Conservation (phyloP, 1,140 invertebrate genomes). For the Oncopeltus fasciatus region DNA sequence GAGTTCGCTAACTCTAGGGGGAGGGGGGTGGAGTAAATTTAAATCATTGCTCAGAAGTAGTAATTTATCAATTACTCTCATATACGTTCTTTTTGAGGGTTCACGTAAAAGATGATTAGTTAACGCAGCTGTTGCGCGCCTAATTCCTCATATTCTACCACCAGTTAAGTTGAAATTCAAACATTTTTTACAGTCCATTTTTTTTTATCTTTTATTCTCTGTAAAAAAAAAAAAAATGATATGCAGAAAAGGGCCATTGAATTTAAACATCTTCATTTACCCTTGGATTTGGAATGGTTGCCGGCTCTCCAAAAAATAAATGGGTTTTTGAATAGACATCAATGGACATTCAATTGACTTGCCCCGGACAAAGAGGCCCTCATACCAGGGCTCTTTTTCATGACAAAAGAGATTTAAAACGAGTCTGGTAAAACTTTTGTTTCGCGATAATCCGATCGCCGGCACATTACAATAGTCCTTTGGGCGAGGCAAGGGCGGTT, state of each 20-base stretch:
- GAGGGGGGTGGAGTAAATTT: too few relatives aligned
- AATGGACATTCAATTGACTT: conserved; percentile 5
- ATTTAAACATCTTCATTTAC: conserved; percentile 10
- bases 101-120: too few relatives aligned
- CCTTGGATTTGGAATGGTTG: not conserved
- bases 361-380: not conserved
- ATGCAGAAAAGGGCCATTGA: not conserved
- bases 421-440: conserved; percentile 1
- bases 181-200: not conserved
- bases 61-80: too few relatives aligned
- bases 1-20: too few relatives aligned
- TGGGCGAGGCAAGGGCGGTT: not conserved
- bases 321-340: not conserved
- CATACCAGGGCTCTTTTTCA: conserved; percentile 3
- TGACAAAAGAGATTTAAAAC: conserved; percentile 8
- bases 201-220: not conserved
- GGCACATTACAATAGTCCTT: not conserved
- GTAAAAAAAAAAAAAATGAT: too few relatives aligned
- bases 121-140: too few relatives aligned
- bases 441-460: conserved; percentile 1
- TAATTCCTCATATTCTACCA: too few relatives aligned
- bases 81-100: too few relatives aligned
- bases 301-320: conserved; percentile 7
- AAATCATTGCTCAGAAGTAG: too few relatives aligned
- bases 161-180: too few relatives aligned